These are phyloP conservation scores for Drosophila putrida DNA, from an alignment of 2,888 invertebrate genomes.

Conservation along the genomic window DNA sequence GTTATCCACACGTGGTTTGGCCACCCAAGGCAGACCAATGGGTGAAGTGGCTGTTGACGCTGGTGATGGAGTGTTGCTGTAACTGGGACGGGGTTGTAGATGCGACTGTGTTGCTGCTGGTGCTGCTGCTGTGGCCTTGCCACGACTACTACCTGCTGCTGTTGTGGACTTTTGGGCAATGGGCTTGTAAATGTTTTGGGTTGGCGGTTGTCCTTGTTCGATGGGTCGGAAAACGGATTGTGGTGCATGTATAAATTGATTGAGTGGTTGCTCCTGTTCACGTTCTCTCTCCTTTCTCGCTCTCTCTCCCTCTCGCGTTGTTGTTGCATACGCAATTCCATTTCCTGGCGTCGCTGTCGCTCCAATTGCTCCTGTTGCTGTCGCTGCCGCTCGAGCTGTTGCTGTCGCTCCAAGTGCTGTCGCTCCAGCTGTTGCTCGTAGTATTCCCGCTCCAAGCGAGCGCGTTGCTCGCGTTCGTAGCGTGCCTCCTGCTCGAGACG, in stretches of 20 bases:
- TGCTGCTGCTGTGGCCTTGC: conserved; percentile 12
- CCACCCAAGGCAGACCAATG: conserved; percentile 86
- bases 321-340: conserved; percentile 56
- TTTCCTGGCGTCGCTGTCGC: conserved; percentile 85
- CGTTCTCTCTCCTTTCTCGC: conserved; percentile 3
- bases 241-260: conserved; percentile 92
- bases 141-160: background rate
- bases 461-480: conserved; percentile 72
- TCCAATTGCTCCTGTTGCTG: conserved; percentile 70
- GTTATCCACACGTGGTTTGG: conserved; percentile 85
- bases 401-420: conserved; percentile 67
- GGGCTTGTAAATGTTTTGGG: conserved; percentile 77
- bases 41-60: conserved; percentile 80
- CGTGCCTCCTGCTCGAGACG: conserved; percentile 69
- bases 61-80: conserved; percentile 70
- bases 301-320: conserved; percentile 30
- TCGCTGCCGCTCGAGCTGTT: conserved; percentile 66
- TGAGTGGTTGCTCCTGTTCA: conserved; percentile 84
- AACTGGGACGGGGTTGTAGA: conserved; percentile 40
- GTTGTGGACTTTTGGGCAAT: conserved; percentile 66
- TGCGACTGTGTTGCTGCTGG: conserved; percentile 23
- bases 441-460: conserved; percentile 85
- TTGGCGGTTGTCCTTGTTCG: conserved; percentile 73
- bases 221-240: conserved; percentile 90
- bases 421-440: conserved; percentile 76